phyloP scores from a whole-genome alignment of 2,888 invertebrate species.

The Trachelus tabidus region DNA sequence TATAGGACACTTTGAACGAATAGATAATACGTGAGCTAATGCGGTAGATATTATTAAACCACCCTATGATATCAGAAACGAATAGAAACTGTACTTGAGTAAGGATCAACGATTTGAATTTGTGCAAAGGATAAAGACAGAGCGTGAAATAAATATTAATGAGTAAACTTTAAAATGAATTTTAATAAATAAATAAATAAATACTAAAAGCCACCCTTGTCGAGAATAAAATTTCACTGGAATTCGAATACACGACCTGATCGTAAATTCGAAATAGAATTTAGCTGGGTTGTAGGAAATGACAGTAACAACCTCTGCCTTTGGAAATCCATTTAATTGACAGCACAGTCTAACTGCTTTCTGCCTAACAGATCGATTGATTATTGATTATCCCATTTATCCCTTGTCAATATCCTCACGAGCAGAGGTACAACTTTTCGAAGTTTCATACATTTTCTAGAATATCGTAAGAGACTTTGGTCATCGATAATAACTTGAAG shows the following conservation, averaged over 20 bases:
- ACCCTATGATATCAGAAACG: background rate
- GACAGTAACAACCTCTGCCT: background rate
- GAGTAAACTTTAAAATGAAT: background rate
- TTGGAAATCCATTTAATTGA: constrained; percentile 4
- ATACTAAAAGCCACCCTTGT: background rate
- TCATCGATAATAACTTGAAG: background rate
- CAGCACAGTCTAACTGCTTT: background rate
- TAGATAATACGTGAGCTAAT: background rate
- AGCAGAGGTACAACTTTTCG: background rate
- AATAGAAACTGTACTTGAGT: background rate
- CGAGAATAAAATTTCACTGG: background rate
- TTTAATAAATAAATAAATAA: background rate
- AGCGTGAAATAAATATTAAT: background rate
- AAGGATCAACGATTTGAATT: background rate
- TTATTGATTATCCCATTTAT: background rate
- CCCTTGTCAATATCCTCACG: background rate
- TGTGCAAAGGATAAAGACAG: background rate
- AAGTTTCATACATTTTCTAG: background rate
- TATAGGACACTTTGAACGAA: background rate
- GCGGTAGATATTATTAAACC: background rate
- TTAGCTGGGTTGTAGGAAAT: background rate
- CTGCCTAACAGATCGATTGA: background rate
- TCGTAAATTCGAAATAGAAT: background rate
- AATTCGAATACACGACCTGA: background rate
- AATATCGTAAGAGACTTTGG: background rate